phyloP scores from a whole-genome alignment of 37 sponge, comb jelly and placozoan genomes.

The Lycopodina hypogea region DNA sequence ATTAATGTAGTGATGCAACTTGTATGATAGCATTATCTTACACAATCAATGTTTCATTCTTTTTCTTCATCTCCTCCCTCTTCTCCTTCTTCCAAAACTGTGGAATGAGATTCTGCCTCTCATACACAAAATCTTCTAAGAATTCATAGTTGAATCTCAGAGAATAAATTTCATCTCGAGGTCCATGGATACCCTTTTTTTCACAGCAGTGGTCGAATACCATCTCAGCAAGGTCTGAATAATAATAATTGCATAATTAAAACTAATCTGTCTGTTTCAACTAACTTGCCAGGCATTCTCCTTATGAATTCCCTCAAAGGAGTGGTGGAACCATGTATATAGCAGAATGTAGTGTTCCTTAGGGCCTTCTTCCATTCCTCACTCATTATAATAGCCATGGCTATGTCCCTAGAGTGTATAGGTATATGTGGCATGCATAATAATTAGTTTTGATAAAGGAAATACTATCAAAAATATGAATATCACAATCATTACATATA shows the following conservation, averaged over 20 bases:
- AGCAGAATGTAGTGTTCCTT: conserved; percentile 39
- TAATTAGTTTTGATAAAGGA: no score
- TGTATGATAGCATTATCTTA: no score
- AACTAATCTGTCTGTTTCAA: no score
- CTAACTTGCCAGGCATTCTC: conserved; percentile 75
- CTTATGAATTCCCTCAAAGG: conserved; percentile 80
- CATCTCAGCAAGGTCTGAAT: conserved; percentile 58
- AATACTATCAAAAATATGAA: no score
- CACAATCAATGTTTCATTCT: no score
- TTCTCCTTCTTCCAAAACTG: no score
- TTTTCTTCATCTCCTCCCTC: no score
- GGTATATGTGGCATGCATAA: no score
- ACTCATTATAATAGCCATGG: conserved; percentile 59
- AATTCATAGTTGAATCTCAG: conserved; percentile 69
- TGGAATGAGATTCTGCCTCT: not conserved
- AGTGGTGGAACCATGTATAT: conserved; percentile 37
- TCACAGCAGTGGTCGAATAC: conserved; percentile 84
- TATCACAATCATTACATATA: no score
- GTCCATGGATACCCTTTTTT: conserved; percentile 29
- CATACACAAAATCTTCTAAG: conserved; percentile 53
- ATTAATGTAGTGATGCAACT: no score
- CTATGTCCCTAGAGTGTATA: conserved; percentile 87
- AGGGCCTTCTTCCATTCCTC: conserved; percentile 65
- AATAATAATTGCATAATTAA: no score
- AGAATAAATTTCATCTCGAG: conserved; percentile 40